A percentile compares a stretch with the other conserved stretches of the same genome.
Conservation (phyloP, 2,113 vertebrate genomes). For the Jaculus jaculus region DNA sequence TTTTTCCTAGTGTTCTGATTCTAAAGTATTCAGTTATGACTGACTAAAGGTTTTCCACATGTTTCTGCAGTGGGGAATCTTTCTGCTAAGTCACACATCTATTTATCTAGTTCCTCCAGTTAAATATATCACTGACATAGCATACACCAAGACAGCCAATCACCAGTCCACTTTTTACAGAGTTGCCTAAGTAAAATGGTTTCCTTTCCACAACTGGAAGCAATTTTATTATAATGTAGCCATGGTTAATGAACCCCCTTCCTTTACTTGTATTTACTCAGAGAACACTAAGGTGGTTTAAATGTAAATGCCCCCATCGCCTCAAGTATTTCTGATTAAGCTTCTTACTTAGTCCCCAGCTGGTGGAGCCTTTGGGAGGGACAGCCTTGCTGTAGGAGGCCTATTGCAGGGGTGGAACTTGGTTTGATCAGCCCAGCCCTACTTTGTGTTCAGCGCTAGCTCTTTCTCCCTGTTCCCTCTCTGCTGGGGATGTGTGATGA, state of each 20-base stretch:
- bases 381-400: too few relatives aligned
- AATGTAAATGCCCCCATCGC: too few relatives aligned
- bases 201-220: not conserved
- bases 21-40: not conserved
- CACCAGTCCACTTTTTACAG: not conserved
- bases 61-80: not conserved
- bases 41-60: not conserved
- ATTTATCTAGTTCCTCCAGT: not conserved
- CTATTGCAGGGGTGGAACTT: too few relatives aligned
- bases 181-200: not conserved
- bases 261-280: not conserved
- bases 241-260: not conserved
- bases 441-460: too few relatives aligned
- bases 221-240: not conserved
- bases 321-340: too few relatives aligned
- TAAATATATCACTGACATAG: not conserved
- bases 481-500: too few relatives aligned
- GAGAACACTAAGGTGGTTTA: not conserved
- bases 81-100: not conserved
- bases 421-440: too few relatives aligned
- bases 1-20: not conserved
- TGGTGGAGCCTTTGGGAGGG: too few relatives aligned
- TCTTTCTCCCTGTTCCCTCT: too few relatives aligned
- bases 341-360: too few relatives aligned
- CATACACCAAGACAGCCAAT: not conserved